Evolutionary conservation across 1,140 invertebrate species (phyloP), one percentile per base, ranked within the genome.

Genomic region (Eufriesea mexicana): DNA sequence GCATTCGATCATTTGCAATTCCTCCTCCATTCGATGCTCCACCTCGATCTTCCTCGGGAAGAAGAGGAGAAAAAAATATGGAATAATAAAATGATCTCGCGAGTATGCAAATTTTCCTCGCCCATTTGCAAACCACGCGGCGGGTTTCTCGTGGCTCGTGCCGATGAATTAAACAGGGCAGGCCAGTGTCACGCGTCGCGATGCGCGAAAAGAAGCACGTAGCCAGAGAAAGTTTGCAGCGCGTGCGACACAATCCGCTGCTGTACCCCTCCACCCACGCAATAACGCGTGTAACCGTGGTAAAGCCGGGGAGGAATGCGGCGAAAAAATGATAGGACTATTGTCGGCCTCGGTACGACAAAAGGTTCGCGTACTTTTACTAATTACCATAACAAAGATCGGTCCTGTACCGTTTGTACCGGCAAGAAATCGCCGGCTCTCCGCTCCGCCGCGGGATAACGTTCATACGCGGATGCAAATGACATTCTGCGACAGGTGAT

Each of bases 301-400:
- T 25, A 45, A 75, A 62, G 62, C 25, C 16, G 23, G 20, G 25
- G 2, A 7, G 59, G 70, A 74, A 66, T 23, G 61, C 35, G 28
- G 35, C 6, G 49, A 57, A 82, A 82, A 68, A 67, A 57, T 57
- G 5, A 18, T 18, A 57, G 59, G 18, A 47, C 49, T 10, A 67
- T 67, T 66, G 55, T 78, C 57, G 35, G 23, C 10, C 28, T 47
- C 12, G 28, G 55, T 20, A 28, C 25, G 23, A 61, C 28, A 49
- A 55, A 55, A 76, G 45, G 25, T 45, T 42, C 42, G 35, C 35
- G 18, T 57, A 64, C 68, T 64, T 82, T 76, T 76, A 20, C 73
- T 76, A 82, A 75, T 82, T 82, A 83, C 23, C 73, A 70, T 83
- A 62, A 83, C 64, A 83, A 83, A 54, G 74, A 76, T 83, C 80